Conservation (phyloP, 2,797 vertebrate species). For the Yasuhikotakia modesta region DNA sequence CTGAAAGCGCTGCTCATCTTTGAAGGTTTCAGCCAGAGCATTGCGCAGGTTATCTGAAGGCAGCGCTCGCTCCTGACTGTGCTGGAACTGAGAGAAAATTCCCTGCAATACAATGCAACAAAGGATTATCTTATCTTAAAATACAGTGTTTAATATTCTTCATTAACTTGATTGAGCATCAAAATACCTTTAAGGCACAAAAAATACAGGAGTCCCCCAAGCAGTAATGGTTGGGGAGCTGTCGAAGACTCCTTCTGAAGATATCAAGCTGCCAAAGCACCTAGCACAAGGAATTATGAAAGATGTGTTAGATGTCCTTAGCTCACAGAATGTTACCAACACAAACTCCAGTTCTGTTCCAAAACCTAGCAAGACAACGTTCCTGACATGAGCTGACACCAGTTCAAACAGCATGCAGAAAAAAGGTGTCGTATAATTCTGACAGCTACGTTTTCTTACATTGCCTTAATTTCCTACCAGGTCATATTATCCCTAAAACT, state of each 20-base stretch:
- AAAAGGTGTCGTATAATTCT: not conserved
- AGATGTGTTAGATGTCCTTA: slow-evolving; percentile 1
- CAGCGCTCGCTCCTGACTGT: slow-evolving; percentile 92
- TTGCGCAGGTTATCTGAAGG: slow-evolving; percentile 93
- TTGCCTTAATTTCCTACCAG: not conserved
- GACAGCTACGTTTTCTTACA: not conserved
- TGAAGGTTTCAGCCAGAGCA: slow-evolving; percentile 98
- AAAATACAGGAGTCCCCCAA: slow-evolving; percentile 96
- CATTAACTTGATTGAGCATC: not conserved
- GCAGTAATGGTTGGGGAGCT: slow-evolving; percentile 91
- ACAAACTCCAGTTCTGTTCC: not conserved
- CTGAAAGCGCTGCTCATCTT: slow-evolving; percentile 97
- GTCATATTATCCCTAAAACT: slow-evolving; percentile 15
- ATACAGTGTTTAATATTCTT: not conserved
- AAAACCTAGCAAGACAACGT: not conserved
- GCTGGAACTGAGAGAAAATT: slow-evolving; percentile 96
- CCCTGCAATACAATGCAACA: slow-evolving; percentile 71
- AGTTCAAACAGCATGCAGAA: too few species aligned
- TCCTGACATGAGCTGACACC: not conserved
- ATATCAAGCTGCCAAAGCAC: slow-evolving; percentile 98
- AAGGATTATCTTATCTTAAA: too few species aligned
- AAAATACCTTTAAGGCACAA: slow-evolving; percentile 93
- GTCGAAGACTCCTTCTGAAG: slow-evolving; percentile 93
- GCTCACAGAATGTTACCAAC: not conserved
- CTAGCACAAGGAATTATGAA: slow-evolving; percentile 65